These are phyloP conservation scores for Ptilorrhoa leucosticta DNA, from an alignment of 2,113 vertebrate genomes.

Conservation along the genomic window DNA sequence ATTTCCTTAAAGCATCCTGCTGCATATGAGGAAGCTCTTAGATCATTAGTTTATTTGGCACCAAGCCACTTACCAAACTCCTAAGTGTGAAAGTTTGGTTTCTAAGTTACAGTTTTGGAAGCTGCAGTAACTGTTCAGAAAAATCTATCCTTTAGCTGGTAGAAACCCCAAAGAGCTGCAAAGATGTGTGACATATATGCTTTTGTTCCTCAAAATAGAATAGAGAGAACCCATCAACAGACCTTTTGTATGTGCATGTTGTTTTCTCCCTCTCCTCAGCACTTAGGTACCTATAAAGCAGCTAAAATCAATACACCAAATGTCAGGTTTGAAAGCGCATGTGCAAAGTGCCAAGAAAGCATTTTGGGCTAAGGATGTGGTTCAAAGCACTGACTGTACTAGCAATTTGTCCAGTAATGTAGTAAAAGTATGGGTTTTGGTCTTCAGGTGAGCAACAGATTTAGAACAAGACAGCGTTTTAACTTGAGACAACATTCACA, in stretches of 20 bases:
- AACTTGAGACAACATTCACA: neutral
- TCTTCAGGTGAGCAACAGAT: neutral
- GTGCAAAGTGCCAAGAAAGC: neutral
- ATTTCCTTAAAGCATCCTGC: neutral
- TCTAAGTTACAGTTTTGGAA: neutral
- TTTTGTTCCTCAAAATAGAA: neutral
- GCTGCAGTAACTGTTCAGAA: neutral
- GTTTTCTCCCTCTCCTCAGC: neutral
- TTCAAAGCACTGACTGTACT: neutral
- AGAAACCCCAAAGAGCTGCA: neutral
- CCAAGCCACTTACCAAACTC: neutral
- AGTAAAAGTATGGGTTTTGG: neutral
- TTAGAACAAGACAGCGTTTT: neutral
- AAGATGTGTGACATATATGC: neutral
- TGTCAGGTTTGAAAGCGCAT: neutral
- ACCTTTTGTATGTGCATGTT: neutral
- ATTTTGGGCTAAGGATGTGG: neutral
- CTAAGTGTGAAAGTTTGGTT: neutral
- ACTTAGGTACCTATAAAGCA: neutral
- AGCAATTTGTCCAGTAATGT: neutral
- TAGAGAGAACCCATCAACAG: neutral
- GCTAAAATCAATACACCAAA: slow-evolving; percentile 17
- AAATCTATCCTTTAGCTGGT: neutral
- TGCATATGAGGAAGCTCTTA: neutral
- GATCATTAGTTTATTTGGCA: neutral